Evolutionary conservation across 2,797 vertebrate genomes (phyloP).

Genomic region (Balearica regulorum): DNA sequence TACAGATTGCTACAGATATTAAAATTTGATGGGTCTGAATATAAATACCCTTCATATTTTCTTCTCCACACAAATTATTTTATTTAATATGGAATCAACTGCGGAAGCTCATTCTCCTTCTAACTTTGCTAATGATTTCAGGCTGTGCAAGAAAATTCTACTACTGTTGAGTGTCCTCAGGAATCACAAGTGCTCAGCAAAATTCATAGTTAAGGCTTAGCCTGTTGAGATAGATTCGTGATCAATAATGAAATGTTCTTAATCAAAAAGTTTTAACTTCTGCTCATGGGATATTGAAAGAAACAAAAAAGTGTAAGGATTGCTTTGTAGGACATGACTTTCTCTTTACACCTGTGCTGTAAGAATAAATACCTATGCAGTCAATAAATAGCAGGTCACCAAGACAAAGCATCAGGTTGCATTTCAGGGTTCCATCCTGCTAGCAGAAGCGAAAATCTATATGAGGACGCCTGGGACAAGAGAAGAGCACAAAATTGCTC

Average conservation of each 20-base stretch:
- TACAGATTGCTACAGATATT: not conserved
- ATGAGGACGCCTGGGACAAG: slow-evolving; percentile 4
- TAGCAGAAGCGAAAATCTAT: slow-evolving; percentile 66
- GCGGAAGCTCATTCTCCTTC: not conserved
- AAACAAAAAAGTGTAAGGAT: not conserved
- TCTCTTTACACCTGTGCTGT: not conserved
- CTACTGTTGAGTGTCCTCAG: not conserved
- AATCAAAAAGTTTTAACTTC: not conserved
- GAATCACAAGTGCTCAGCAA: not conserved
- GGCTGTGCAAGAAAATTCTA: not conserved
- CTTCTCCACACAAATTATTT: not conserved
- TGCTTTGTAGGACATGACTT: not conserved
- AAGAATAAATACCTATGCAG: slow-evolving; percentile 30
- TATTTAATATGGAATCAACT: not conserved
- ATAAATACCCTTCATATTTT: not conserved
- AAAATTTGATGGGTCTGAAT: not conserved
- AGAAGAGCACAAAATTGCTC: slow-evolving; percentile 66
- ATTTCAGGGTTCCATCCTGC: slow-evolving; percentile 29
- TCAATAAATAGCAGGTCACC: slow-evolving; percentile 41
- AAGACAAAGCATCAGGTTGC: slow-evolving; percentile 26
- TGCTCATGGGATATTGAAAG: not conserved
- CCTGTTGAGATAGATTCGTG: not conserved
- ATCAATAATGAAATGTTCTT: not conserved
- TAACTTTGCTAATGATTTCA: not conserved
- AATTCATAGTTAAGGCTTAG: not conserved